phyloP scores from a whole-genome alignment of 2,797 vertebrate species.

The Petrocephalus schoutedeni region DNA sequence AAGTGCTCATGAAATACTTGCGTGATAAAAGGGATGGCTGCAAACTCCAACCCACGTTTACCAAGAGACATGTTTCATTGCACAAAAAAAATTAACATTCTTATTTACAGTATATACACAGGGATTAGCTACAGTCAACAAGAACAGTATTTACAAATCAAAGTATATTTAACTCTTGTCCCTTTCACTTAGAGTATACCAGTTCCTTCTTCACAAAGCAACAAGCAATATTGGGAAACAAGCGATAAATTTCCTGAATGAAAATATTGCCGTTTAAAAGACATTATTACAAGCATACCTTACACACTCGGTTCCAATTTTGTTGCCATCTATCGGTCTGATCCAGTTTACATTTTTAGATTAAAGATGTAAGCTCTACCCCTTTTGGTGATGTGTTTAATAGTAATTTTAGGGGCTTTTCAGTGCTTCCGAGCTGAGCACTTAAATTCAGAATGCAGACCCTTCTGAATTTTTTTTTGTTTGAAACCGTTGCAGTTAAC shows the following conservation, averaged over 20 bases:
- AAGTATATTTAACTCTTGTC: too few relatives aligned
- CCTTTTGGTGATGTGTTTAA: neutral
- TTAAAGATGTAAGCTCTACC: neutral
- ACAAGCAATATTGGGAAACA: too few relatives aligned
- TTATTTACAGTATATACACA: neutral
- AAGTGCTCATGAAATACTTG: neutral
- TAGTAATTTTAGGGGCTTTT: neutral
- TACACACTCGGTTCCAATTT: neutral
- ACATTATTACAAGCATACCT: neutral
- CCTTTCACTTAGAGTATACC: too few relatives aligned
- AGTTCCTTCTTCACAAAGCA: too few relatives aligned
- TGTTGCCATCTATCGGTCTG: neutral
- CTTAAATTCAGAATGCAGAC: neutral
- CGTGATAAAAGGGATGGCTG: neutral
- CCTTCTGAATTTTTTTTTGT: neutral
- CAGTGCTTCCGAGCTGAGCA: neutral
- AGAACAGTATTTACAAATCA: too few relatives aligned
- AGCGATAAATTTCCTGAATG: neutral
- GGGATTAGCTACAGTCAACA: too few relatives aligned
- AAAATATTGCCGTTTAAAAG: neutral
- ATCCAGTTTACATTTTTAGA: neutral
- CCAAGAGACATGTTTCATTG: neutral
- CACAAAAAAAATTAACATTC: neutral
- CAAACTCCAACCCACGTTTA: neutral
- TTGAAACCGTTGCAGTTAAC: neutral